Base-by-base conservation (phyloP, 2,113 vertebrate species). In the Ptilorrhoa leucosticta region DNA sequence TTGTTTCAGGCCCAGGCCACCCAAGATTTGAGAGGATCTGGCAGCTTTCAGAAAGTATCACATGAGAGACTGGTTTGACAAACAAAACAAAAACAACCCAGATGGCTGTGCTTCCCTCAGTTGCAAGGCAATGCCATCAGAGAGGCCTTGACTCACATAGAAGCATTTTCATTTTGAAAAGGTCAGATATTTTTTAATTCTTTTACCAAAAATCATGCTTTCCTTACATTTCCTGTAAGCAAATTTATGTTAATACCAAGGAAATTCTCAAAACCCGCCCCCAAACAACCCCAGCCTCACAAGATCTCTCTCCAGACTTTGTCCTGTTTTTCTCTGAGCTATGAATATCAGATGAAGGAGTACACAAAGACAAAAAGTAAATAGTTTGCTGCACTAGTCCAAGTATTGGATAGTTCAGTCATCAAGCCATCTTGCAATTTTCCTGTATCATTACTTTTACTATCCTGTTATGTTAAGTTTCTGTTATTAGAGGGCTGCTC, bases 1-100 rank as follows among this genome's bases (percentile, higher is more conserved):
- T 94, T 96, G 75, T 95, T 96, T 83, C 85, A 92, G 85, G 58
- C 63, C 8, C 58, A 56, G 93, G 85, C 93, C 96, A 96, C 93
- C 85, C 94, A 94, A 87, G 82, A 58, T 90, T 85, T 86, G 45
- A 58, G 82, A 70, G 75, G 50, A 64, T 91, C 69, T 96, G 94
- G 91, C 94, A 94, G 91, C 66, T 76, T 65, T 45, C 70, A 73
- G 58, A 69, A 50, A 56, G 9, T 15, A 91, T 93, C 91, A 91
- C 79, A 91, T 84, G 84, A 94, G 64, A 78, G 39, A 22, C 37
- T 69, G 61, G 48, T 57, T 58, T 81, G 69, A 93, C 28, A 79
- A 85, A 92, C 78, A 96, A 85, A 93, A 72, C 48, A 86, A 88
- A 84, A 86, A 50, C 71, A 86, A 47, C 79, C 40, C 90, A 89